phyloP scores from a whole-genome alignment of 2,888 invertebrate genomes.

The Linnaemya tessellans region DNA sequence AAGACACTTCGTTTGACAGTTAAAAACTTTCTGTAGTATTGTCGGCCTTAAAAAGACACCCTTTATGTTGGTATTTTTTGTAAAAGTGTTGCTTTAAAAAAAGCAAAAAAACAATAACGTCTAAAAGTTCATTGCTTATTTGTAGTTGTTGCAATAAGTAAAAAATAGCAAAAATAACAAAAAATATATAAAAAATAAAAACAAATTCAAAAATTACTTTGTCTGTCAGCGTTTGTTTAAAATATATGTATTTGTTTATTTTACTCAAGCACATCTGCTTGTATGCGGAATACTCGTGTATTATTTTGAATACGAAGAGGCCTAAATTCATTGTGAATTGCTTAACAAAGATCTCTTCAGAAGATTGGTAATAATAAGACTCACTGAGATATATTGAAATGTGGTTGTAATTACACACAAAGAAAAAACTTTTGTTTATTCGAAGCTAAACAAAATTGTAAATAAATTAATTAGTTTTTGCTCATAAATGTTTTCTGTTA shows the following conservation, averaged over 20 bases:
- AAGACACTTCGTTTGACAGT: too few relatives aligned
- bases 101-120: background rate
- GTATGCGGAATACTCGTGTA: background rate
- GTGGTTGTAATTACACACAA: slow-evolving; percentile 3
- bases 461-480: background rate
- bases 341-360: slow-evolving; percentile 2
- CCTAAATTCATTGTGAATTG: slow-evolving; percentile 5
- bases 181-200: background rate
- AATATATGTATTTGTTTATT: slow-evolving; percentile 1
- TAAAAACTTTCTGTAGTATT: too few relatives aligned
- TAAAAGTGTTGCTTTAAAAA: background rate
- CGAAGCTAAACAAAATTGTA: background rate
- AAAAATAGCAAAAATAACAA: background rate
- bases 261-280: background rate
- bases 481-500: background rate
- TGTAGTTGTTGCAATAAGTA: background rate
- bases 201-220: slow-evolving; percentile 1
- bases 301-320: background rate
- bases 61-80: background rate
- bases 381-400: background rate
- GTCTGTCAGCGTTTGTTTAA: slow-evolving; percentile 9
- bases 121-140: slow-evolving; percentile 3
- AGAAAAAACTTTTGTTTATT: background rate
- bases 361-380: background rate
- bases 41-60: too few relatives aligned